Conservation (phyloP, 2,113 vertebrate species). For the Trogon surrucura region DNA sequence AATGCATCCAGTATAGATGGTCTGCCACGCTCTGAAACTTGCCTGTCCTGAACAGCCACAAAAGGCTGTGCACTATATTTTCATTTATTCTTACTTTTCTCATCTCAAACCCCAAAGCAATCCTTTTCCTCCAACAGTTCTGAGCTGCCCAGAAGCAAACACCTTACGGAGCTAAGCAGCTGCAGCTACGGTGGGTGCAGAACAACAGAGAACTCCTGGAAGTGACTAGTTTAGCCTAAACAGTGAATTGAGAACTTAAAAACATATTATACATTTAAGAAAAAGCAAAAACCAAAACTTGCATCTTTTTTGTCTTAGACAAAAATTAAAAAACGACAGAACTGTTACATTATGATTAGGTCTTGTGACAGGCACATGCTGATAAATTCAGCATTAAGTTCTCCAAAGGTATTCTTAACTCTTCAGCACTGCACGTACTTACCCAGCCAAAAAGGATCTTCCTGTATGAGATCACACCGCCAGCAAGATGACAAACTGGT, state of each 20-base stretch:
- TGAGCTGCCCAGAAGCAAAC: neutral
- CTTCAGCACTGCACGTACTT: neutral
- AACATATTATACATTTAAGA: neutral
- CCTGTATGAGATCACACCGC: neutral
- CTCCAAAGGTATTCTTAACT: neutral
- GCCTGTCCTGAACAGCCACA: neutral
- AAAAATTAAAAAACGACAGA: neutral
- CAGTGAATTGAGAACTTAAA: neutral
- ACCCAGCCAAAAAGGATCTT: neutral
- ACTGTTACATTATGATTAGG: neutral
- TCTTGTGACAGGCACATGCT: neutral
- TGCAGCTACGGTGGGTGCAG: neutral
- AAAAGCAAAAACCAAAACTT: neutral
- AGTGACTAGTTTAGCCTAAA: neutral
- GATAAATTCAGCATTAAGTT: neutral
- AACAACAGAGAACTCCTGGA: neutral
- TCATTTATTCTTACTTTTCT: neutral
- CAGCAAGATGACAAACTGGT: slow-evolving; percentile 17
- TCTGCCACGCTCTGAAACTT: neutral
- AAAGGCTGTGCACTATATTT: neutral
- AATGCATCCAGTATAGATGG: fast-evolving
- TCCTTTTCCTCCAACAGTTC: neutral
- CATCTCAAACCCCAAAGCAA: neutral
- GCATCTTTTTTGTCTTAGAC: neutral
- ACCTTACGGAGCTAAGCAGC: neutral